These are phyloP conservation scores for Tubiluchus corallicola DNA, from an alignment of 2,888 invertebrate species.

Conservation along the genomic window DNA sequence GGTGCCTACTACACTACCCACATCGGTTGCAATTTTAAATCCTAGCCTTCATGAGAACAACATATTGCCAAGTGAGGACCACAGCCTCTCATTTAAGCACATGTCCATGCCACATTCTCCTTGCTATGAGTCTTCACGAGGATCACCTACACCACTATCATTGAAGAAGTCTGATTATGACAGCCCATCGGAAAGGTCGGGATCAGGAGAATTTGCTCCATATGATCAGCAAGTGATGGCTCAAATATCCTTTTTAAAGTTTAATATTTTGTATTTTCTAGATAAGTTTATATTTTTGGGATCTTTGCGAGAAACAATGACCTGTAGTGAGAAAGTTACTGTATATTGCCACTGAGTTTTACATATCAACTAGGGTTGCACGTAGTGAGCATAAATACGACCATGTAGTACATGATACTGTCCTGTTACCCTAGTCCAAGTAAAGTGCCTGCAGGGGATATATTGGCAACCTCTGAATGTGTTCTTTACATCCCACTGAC, in stretches of 20 bases:
- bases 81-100: constrained; percentile 4
- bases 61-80: constrained; percentile 14
- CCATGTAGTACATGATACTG: too few species aligned
- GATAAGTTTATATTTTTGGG: too few species aligned
- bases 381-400: too few species aligned
- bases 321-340: too few species aligned
- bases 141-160: background rate
- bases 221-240: background rate
- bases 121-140: background rate
- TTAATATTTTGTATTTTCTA: too few species aligned
- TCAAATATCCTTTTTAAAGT: constrained; percentile 3
- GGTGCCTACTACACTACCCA: constrained; percentile 27
- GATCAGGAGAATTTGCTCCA: background rate
- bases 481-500: too few species aligned
- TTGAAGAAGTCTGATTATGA: background rate
- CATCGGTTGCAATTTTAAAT: constrained; percentile 88
- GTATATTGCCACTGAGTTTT: too few species aligned
- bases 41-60: constrained; percentile 70
- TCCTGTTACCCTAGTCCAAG: too few species aligned
- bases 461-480: too few species aligned
- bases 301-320: too few species aligned
- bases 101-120: background rate
- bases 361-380: too few species aligned
- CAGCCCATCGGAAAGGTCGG: background rate
- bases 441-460: too few species aligned